Conservation (phyloP, 2,113 vertebrate species). For the Zosterops borbonicus region DNA sequence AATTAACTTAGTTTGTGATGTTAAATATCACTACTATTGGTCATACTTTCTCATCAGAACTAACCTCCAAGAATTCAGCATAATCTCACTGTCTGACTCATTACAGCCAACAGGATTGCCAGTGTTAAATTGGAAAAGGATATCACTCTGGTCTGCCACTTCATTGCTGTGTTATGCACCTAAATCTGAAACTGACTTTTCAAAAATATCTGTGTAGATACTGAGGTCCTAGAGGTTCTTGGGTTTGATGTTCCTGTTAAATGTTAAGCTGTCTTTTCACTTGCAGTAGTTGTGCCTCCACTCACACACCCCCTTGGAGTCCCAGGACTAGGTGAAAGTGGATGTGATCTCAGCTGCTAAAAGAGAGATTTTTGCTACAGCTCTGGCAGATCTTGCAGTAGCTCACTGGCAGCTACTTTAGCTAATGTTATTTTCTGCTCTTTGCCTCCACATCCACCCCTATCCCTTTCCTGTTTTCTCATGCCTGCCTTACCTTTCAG, state of each 20-base stretch:
- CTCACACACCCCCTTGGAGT: too few species aligned
- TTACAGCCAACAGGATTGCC: neutral
- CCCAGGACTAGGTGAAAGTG: neutral
- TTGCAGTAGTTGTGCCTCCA: neutral
- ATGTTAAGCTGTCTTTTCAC: neutral
- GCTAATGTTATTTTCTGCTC: neutral
- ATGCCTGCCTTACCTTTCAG: neutral
- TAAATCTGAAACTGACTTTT: neutral
- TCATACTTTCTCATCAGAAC: neutral
- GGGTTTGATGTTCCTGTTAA: neutral
- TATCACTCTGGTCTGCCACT: neutral
- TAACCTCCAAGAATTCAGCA: neutral
- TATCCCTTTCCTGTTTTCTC: neutral
- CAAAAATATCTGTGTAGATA: neutral
- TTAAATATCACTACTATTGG: neutral
- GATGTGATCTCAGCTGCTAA: neutral
- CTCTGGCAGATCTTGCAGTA: neutral
- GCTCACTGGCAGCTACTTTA: neutral
- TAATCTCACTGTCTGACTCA: fast-evolving
- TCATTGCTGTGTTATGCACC: neutral
- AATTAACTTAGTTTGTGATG: neutral
- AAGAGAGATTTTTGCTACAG: neutral
- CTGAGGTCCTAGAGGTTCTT: neutral
- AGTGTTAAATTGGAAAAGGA: neutral
- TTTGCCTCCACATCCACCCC: neutral